These are phyloP conservation scores for Anarsia innoxiella DNA, from an alignment of 2,888 invertebrate species.

Conservation along the genomic window DNA sequence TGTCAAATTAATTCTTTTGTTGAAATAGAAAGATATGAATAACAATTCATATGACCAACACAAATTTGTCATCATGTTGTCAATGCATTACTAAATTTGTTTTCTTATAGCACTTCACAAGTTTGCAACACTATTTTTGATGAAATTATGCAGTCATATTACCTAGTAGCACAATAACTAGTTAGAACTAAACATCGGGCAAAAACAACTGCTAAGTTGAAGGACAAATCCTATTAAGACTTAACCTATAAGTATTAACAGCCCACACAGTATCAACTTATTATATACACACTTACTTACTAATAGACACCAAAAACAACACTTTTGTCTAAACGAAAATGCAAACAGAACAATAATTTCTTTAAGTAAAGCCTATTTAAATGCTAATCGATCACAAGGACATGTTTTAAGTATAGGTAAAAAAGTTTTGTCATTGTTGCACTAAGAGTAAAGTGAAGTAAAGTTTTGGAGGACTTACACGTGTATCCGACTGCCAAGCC, in stretches of 20 bases:
- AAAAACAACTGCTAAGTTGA: conserved; percentile 20
- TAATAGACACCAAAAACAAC: background rate
- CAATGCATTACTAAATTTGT: no score
- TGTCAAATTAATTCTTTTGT: no score
- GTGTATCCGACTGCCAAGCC: conserved; percentile 74
- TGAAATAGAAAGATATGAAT: no score
- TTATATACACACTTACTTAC: background rate
- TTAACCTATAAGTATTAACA: conserved; percentile 23
- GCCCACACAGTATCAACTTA: conserved; percentile 20
- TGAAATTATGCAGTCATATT: no score
- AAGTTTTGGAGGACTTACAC: conserved; percentile 48
- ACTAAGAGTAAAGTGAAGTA: background rate
- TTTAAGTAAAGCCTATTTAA: conserved; percentile 45
- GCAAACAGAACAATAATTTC: conserved; percentile 32
- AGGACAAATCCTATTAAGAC: conserved; percentile 33
- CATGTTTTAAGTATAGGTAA: conserved; percentile 29
- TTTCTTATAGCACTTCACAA: no score
- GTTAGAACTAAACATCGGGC: background rate
- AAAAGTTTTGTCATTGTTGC: background rate
- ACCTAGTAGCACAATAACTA: background rate
- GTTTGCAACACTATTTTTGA: no score
- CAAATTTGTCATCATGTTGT: no score
- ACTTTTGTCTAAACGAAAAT: background rate
- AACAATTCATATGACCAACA: no score
- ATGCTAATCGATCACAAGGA: conserved; percentile 60